phyloP scores from a whole-genome alignment of 2,888 invertebrate genomes.

The Morpho achilles region DNA sequence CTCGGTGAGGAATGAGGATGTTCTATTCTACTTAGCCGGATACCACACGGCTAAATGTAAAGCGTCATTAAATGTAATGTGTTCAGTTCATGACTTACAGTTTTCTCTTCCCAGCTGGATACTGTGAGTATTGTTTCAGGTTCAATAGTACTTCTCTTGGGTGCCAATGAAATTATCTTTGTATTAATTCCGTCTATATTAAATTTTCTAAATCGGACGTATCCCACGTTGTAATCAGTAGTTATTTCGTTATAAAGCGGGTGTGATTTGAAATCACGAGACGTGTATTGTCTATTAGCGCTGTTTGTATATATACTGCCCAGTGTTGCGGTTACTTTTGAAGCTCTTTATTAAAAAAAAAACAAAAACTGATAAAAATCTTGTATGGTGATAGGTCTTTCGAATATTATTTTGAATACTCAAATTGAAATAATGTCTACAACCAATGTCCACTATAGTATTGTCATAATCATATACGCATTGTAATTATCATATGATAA shows the following conservation, averaged over 20 bases:
- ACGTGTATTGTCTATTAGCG: background rate
- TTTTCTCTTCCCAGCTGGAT: constrained; percentile 1
- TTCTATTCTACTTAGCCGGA: too few relatives aligned
- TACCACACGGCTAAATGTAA: too few relatives aligned
- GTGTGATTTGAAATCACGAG: constrained; percentile 1
- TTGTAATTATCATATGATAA: too few relatives aligned
- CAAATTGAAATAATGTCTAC: too few relatives aligned
- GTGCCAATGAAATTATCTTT: background rate
- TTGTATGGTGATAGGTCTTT: too few relatives aligned
- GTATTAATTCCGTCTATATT: background rate
- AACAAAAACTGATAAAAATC: background rate
- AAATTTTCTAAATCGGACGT: background rate
- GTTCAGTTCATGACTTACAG: background rate
- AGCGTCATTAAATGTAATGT: too few relatives aligned
- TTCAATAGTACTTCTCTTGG: background rate
- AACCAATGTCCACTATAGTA: too few relatives aligned
- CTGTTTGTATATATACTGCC: constrained; percentile 1
- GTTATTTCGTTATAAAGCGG: constrained; percentile 4
- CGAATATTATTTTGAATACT: too few relatives aligned
- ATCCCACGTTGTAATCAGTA: constrained; percentile 7
- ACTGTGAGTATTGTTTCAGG: background rate
- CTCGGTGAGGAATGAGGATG: too few relatives aligned
- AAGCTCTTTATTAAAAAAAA: background rate
- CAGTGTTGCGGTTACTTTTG: background rate
- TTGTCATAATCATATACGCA: too few relatives aligned